phyloP scores from a whole-genome alignment of 1,140 invertebrate species.

The Zaprionus davidi region DNA sequence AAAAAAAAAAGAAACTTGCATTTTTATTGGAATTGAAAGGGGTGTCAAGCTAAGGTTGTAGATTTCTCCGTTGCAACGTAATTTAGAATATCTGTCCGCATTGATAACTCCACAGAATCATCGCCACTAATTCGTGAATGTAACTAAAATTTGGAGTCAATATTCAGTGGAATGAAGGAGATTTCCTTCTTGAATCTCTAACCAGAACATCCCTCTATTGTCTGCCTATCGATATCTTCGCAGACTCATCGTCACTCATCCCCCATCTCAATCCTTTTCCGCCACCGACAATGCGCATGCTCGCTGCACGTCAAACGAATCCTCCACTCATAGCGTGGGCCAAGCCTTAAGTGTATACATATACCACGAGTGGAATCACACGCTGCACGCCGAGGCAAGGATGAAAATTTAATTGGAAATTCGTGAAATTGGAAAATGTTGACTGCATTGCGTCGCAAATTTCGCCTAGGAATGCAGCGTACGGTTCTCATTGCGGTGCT shows the following conservation, averaged over 20 bases:
- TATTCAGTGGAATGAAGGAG: too few relatives aligned
- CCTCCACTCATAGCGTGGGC: conserved; percentile 31
- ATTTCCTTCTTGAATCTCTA: too few relatives aligned
- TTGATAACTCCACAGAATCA: not conserved
- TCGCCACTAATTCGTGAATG: not conserved
- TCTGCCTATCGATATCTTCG: conserved; percentile 43
- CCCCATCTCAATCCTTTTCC: conserved; percentile 19
- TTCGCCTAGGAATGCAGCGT: conserved; percentile 76
- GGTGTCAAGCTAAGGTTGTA: too few relatives aligned
- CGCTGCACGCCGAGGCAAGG: conserved; percentile 23
- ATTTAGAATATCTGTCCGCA: not conserved
- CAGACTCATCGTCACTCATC: conserved; percentile 12
- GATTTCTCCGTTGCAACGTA: not conserved
- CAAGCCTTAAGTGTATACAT: conserved; percentile 56
- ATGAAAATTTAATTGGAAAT: conserved; percentile 35
- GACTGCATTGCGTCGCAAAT: conserved; percentile 68
- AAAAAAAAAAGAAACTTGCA: conserved; percentile 11
- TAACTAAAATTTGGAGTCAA: too few relatives aligned
- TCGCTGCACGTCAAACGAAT: conserved; percentile 29
- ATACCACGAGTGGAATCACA: conserved; percentile 39
- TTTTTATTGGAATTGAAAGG: conserved; percentile 7
- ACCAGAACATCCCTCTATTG: not conserved
- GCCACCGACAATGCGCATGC: conserved; percentile 49
- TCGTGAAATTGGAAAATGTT: conserved; percentile 57
- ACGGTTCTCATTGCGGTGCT: conserved; percentile 72